Conservation (phyloP, 92 coral and sea anemone genomes). For the Zoanthus solanderi region DNA sequence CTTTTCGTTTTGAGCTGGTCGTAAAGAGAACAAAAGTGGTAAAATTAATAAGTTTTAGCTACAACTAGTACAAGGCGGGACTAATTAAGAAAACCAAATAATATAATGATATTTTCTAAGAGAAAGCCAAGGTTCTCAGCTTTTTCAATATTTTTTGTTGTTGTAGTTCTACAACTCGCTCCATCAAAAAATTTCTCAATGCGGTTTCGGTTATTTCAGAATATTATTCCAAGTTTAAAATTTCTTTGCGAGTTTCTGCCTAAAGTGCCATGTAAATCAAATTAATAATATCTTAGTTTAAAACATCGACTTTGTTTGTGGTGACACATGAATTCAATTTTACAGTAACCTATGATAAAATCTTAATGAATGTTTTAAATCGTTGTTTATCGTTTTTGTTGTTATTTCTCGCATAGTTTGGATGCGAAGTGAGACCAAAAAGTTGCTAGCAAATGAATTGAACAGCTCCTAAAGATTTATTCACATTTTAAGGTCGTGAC, state of each 20-base stretch:
- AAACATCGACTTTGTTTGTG: background rate
- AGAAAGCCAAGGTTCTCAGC: too few relatives aligned
- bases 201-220: background rate
- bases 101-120: too few relatives aligned
- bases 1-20: too few relatives aligned
- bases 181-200: too few relatives aligned
- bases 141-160: too few relatives aligned
- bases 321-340: constrained; percentile 15
- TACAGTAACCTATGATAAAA: constrained; percentile 7
- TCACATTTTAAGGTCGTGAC: constrained; percentile 23
- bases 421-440: constrained; percentile 9
- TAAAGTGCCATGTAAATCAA: background rate
- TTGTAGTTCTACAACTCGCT: too few relatives aligned
- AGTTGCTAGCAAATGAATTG: background rate
- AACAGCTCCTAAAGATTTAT: background rate
- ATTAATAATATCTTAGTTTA: background rate
- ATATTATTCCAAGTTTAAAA: background rate
- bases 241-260: background rate
- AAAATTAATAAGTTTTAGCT: too few relatives aligned
- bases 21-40: too few relatives aligned
- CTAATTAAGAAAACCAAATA: too few relatives aligned
- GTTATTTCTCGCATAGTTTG: background rate
- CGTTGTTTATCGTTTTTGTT: constrained; percentile 18
- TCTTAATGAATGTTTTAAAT: constrained; percentile 16
- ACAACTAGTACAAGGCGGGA: too few relatives aligned